Percentiles rank a stretch among this genome's conserved stretches.
These are phyloP conservation scores for Scalopus aquaticus DNA, from an alignment of 2,113 vertebrate species.

Conservation along the genomic window DNA sequence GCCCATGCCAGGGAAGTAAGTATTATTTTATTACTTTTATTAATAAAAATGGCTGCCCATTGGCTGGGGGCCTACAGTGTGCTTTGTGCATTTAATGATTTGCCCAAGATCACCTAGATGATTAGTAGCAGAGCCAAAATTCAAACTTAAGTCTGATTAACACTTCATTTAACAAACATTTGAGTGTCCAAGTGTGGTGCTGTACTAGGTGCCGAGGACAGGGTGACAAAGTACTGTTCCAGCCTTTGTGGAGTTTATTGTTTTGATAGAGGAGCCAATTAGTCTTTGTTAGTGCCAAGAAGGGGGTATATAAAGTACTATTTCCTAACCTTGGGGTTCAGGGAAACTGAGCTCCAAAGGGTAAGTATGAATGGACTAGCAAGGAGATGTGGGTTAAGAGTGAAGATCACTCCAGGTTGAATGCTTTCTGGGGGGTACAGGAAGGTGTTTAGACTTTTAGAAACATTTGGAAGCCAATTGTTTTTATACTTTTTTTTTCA, in stretches of 20 bases:
- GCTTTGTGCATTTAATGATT: neutral
- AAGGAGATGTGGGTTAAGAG: neutral
- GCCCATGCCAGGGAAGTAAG: constrained; percentile 79
- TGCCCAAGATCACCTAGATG: neutral
- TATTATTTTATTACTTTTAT: neutral
- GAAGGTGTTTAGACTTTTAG: neutral
- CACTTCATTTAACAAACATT: neutral
- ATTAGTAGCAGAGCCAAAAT: neutral
- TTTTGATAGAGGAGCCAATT: neutral
- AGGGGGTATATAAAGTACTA: neutral
- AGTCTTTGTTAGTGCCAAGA: neutral
- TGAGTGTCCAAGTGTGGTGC: neutral
- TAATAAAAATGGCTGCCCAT: neutral
- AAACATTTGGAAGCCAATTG: neutral
- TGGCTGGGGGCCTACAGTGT: neutral
- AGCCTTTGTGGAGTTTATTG: neutral
- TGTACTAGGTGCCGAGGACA: neutral
- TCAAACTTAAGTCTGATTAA: neutral
- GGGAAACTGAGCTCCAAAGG: neutral
- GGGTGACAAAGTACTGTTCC: neutral
- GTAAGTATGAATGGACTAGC: neutral
- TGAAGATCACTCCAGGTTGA: neutral
- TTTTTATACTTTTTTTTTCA: neutral
- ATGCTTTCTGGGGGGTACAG: neutral
- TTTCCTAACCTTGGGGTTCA: neutral